Conservation (phyloP, 2,113 vertebrate species). For the Dermatemys mawii region DNA sequence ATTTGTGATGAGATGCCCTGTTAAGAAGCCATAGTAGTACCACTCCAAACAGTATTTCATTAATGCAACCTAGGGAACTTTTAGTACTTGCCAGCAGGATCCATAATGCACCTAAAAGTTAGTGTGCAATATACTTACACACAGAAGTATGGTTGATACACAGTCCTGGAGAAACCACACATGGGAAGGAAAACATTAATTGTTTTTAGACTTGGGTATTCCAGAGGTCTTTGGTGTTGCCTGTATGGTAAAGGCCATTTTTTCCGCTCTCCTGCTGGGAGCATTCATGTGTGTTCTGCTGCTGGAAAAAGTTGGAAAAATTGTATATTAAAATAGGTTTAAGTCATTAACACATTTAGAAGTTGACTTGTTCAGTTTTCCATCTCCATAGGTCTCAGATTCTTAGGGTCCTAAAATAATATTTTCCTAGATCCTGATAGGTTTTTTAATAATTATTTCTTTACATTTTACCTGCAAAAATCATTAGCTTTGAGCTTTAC, state of each 20-base stretch:
- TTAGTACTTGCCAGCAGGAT: not conserved
- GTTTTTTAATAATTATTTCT: not conserved
- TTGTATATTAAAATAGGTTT: not conserved
- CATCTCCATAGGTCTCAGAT: not conserved
- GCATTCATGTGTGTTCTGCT: not conserved
- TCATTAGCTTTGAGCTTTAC: not conserved
- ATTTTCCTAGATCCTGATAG: not conserved
- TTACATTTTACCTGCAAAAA: too few relatives aligned
- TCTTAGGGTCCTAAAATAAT: not conserved
- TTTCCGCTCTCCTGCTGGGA: not conserved
- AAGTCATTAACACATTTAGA: not conserved
- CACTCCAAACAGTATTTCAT: too few relatives aligned
- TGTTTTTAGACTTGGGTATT: not conserved
- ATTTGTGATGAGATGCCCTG: too few relatives aligned
- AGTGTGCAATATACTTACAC: not conserved
- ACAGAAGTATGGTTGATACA: not conserved
- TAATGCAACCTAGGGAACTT: too few relatives aligned
- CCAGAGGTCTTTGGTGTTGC: not conserved
- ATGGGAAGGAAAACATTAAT: not conserved
- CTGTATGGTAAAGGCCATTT: not conserved
- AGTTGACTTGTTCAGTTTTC: not conserved
- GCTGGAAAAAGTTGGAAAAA: not conserved
- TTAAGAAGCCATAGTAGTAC: too few relatives aligned
- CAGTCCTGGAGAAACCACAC: not conserved
- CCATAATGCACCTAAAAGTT: not conserved